Base-by-base conservation (phyloP, 2,888 invertebrate species). In the Therioaphis trifolii region DNA sequence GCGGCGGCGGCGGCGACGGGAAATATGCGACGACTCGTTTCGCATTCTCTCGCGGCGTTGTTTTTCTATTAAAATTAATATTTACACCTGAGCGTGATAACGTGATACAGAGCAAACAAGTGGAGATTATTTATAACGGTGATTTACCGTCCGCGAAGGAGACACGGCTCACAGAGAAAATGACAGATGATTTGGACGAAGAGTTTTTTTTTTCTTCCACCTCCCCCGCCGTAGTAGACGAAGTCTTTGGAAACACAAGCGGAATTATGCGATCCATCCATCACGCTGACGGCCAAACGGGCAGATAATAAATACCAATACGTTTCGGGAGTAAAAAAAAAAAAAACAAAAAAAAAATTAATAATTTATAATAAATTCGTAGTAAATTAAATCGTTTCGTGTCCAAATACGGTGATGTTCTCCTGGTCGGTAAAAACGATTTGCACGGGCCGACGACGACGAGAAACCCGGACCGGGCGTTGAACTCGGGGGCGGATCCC, bases 281-380 rank as follows among this genome's bases (percentile, higher is more conserved):
- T 72, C 72, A 52, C n/a, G 14, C 7, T 52, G 29, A 72, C 72
- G 29, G n/a, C 29, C 14, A n/a, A 29, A 71, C 11, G 49, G 49
- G 4, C n/a, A 49, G 24, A n/a, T 71, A 15, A 29, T 71, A 71
- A 72, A 72, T 52, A n/a, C n/a, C n/a, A 72, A 72, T 24, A 72
- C 0, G 4, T 21, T 72, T 29, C n/a, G 2, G n/a, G 12, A n/a
- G 11, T 14, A 49, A 52, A n/a, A 29, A n/a, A n/a, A n/a, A n/a
- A n/a, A n/a, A n/a, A n/a, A n/a, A n/a, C n/a, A n/a, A n/a, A n/a
- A n/a, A n/a, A n/a, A n/a, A n/a, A n/a, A n/a, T n/a, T n/a, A n/a
- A n/a, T n/a, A n/a, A n/a, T n/a, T n/a, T n/a, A n/a, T n/a, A n/a
- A n/a, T n/a, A n/a, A n/a, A n/a, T n/a, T n/a, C n/a, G n/a, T n/a